phyloP scores from a whole-genome alignment of 1,140 invertebrate species.

The Pemphigus obesinymphae region DNA sequence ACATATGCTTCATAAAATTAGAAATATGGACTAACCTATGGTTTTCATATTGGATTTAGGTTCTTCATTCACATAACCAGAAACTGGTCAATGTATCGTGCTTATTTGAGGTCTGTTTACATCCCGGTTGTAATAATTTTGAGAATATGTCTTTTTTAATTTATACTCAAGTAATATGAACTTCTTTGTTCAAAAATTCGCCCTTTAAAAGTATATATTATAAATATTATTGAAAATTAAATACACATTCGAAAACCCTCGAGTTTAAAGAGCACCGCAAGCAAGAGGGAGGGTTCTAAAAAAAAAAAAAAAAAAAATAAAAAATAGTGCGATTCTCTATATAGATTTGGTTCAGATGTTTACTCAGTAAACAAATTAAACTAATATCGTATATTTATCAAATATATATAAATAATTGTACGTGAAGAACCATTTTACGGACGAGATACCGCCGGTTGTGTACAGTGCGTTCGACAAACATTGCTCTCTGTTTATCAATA shows the following conservation, averaged over 20 bases:
- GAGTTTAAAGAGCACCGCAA: slow-evolving; percentile 7
- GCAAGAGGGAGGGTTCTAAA: not conserved
- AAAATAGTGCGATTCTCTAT: not conserved
- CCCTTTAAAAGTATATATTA: too few species aligned
- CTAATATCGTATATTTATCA: slow-evolving; percentile 10
- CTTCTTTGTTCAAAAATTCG: too few species aligned
- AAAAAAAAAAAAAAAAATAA: slow-evolving; percentile 11
- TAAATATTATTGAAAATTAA: too few species aligned
- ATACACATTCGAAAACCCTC: not conserved
- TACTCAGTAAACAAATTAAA: slow-evolving; percentile 38
- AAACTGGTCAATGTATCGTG: too few species aligned
- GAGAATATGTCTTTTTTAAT: too few species aligned
- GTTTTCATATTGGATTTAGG: too few species aligned
- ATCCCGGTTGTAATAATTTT: too few species aligned
- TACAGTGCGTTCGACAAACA: slow-evolving; percentile 32
- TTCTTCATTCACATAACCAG: too few species aligned
- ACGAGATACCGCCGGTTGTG: slow-evolving; percentile 20
- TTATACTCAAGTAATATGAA: too few species aligned
- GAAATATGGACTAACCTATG: too few species aligned
- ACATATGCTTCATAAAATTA: too few species aligned
- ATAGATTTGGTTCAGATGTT: slow-evolving; percentile 7
- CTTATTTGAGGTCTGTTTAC: too few species aligned
- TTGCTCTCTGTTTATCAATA: slow-evolving; percentile 2
- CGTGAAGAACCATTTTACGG: slow-evolving; percentile 31
- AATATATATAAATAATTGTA: not conserved